A percentile compares a stretch with the other conserved stretches of the same genome.
These are phyloP conservation scores for Chloropsis hardwickii DNA, from an alignment of 2,113 vertebrate species.

Conservation along the genomic window DNA sequence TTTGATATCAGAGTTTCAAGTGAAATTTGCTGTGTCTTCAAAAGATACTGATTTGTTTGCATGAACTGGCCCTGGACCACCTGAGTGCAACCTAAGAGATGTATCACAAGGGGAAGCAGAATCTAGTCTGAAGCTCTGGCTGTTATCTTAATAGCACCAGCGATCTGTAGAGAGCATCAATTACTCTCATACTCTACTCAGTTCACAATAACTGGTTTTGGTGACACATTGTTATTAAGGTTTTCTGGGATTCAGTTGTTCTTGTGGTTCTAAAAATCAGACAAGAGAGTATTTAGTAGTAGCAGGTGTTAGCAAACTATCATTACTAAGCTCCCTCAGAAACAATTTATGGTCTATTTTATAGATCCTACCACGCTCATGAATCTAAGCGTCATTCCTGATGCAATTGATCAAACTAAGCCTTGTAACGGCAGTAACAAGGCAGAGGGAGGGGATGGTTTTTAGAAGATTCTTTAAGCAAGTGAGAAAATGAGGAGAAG, in stretches of 20 bases:
- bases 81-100: background rate
- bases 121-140: background rate
- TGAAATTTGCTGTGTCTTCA: background rate
- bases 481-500: slow-evolving; percentile 35
- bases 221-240: background rate
- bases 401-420: slow-evolving; percentile 53
- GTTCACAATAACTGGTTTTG: background rate
- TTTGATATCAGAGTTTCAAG: background rate
- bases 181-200: background rate
- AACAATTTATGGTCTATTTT: slow-evolving; percentile 9
- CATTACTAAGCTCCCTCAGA: background rate
- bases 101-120: background rate
- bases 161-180: background rate
- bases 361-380: background rate
- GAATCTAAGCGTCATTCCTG: slow-evolving; percentile 5
- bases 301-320: background rate
- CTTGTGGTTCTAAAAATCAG: background rate
- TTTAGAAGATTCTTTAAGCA: slow-evolving; percentile 31
- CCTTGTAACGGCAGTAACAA: slow-evolving; percentile 46
- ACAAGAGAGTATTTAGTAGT: background rate
- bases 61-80: background rate
- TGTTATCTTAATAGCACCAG: background rate
- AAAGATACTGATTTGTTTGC: background rate
- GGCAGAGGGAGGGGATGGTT: background rate
- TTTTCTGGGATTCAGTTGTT: background rate